phyloP scores from a whole-genome alignment of 2,888 invertebrate genomes.

The Calameuta filiformis region DNA sequence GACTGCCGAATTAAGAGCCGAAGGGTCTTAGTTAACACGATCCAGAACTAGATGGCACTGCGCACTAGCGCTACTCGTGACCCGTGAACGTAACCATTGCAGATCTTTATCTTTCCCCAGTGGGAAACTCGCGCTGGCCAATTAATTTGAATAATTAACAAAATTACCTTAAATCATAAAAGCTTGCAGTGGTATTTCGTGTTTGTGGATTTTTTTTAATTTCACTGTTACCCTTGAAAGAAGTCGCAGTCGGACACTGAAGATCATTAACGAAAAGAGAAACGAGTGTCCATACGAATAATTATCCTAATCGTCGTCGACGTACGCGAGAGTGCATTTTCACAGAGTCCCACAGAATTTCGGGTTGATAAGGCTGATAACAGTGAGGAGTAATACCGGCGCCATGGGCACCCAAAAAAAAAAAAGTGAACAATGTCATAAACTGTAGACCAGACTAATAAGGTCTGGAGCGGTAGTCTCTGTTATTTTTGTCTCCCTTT shows the following conservation, averaged over 20 bases:
- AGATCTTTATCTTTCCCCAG: conserved; percentile 28
- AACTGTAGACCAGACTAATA: neutral
- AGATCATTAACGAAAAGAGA: neutral
- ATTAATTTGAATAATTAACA: conserved; percentile 47
- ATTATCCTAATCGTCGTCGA: neutral
- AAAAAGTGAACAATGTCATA: neutral
- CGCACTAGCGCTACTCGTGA: neutral
- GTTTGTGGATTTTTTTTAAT: neutral
- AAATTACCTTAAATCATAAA: conserved; percentile 32
- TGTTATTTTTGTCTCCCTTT: neutral
- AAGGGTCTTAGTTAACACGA: neutral
- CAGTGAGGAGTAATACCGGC: neutral
- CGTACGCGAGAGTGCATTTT: neutral
- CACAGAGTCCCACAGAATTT: neutral
- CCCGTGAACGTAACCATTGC: neutral
- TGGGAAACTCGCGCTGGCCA: neutral
- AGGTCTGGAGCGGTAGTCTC: neutral
- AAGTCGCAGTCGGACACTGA: neutral
- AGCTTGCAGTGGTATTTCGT: neutral
- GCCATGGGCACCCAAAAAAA: neutral
- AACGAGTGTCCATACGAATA: neutral
- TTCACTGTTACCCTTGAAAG: neutral
- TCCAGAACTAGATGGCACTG: neutral
- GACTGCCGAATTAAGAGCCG: neutral
- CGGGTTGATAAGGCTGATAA: neutral